Percentiles rank a stretch among this genome's conserved stretches.
Evolutionary conservation across 2,888 invertebrate species (phyloP).

Genomic region (Tetranychus truncatus): DNA sequence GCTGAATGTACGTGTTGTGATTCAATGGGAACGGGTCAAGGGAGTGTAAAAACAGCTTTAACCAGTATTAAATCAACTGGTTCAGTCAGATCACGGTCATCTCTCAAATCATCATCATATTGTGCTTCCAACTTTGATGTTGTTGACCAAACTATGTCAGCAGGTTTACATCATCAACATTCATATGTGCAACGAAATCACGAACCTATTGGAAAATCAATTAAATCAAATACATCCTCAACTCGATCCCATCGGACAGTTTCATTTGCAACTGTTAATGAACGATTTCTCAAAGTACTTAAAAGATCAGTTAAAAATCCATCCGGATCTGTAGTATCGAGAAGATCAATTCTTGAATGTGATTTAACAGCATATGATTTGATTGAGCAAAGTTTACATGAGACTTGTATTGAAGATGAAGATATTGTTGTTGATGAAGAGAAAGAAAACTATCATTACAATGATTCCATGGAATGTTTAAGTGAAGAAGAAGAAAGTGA

Average conservation of each 20-base stretch:
- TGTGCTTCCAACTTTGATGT: neutral
- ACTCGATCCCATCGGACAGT: neutral
- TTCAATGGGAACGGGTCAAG: neutral
- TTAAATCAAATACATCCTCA: neutral
- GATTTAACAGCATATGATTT: slow-evolving; percentile 23
- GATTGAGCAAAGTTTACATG: slow-evolving; percentile 5
- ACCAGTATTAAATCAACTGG: neutral
- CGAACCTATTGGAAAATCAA: neutral
- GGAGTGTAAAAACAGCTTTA: neutral
- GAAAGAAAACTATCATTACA: neutral
- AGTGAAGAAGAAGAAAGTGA: neutral
- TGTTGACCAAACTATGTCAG: neutral
- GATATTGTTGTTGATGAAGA: slow-evolving; percentile 19
- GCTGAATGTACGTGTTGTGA: slow-evolving; percentile 9
- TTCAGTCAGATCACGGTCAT: neutral
- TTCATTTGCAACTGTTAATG: neutral
- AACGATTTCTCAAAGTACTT: slow-evolving; percentile 10
- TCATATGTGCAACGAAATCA: neutral
- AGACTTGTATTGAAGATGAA: slow-evolving; percentile 20
- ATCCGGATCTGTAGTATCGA: slow-evolving; percentile 1
- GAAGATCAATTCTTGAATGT: slow-evolving; percentile 27
- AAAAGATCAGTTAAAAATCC: slow-evolving; percentile 13
- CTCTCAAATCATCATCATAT: slow-evolving; percentile 3
- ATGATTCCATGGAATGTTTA: neutral
- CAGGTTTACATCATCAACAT: neutral